Conservation (phyloP, 2,113 vertebrate genomes). For the Grammomys dolichurus region DNA sequence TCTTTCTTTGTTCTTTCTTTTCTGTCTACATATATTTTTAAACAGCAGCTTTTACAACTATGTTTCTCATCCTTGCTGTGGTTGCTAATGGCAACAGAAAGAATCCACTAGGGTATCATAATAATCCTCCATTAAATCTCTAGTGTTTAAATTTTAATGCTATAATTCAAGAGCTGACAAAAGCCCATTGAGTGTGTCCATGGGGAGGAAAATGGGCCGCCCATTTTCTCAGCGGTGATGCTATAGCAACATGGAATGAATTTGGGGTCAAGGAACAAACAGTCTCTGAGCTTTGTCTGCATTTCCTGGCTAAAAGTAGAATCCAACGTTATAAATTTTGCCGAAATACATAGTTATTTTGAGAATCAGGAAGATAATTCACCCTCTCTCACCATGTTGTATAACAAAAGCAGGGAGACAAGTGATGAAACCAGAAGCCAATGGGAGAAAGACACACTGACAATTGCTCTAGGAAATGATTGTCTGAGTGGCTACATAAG, state of each 20-base stretch:
- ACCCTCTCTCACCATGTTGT: conserved; percentile 64
- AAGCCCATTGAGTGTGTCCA: conserved; percentile 89
- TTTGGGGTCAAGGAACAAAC: conserved; percentile 90
- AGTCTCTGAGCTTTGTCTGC: conserved; percentile 89
- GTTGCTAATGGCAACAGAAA: conserved; percentile 88
- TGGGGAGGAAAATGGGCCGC: conserved; percentile 86
- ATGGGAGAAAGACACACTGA: conserved; percentile 66
- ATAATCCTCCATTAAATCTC: conserved; percentile 92
- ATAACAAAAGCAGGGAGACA: conserved; percentile 74
- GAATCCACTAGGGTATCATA: conserved; percentile 90
- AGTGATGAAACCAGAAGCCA: conserved; percentile 79
- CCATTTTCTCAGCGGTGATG: conserved; percentile 91
- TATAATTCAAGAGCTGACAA: conserved; percentile 93
- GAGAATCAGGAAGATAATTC: conserved; percentile 77
- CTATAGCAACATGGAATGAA: conserved; percentile 93
- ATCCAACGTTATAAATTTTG: conserved; percentile 86
- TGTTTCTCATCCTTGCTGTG: conserved; percentile 81
- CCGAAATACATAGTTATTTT: conserved; percentile 86
- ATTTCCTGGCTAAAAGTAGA: conserved; percentile 89
- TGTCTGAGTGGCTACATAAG: conserved; percentile 69
- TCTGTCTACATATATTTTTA: neutral
- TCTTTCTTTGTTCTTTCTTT: conserved; percentile 58
- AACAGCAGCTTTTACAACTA: conserved; percentile 74
- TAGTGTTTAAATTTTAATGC: conserved; percentile 93
- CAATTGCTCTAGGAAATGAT: conserved; percentile 75